Conservation (phyloP, 2,888 invertebrate genomes). For the Rhagophthalmus giganteus region DNA sequence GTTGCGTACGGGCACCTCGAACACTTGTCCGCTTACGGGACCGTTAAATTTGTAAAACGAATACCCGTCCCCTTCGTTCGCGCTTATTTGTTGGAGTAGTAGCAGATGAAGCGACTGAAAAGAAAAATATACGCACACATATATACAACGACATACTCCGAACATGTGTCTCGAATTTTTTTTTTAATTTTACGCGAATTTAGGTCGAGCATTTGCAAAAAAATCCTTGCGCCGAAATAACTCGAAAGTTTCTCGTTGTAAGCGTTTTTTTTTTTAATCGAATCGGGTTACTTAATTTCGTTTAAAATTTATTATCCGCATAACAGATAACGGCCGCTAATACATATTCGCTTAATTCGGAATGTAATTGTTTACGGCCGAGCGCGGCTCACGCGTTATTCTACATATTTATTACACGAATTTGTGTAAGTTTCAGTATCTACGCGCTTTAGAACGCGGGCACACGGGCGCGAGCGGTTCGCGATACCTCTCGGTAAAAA, state of each 20-base stretch:
- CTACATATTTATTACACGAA: neutral
- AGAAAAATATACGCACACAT: too few relatives aligned
- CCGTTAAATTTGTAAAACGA: constrained; percentile 74
- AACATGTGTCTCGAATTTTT: neutral
- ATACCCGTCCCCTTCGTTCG: constrained; percentile 8
- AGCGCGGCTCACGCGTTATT: neutral
- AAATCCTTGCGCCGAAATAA: neutral
- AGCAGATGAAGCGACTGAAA: constrained; percentile 3
- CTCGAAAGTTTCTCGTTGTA: neutral
- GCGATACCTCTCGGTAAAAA: neutral
- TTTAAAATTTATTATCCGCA: neutral
- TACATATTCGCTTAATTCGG: neutral
- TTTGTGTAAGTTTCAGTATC: neutral
- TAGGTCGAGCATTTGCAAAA: neutral
- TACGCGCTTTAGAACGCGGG: neutral
- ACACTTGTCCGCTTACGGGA: constrained; percentile 70
- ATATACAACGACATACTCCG: neutral
- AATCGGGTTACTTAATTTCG: too few relatives aligned
- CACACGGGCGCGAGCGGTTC: neutral
- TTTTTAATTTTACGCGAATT: neutral
- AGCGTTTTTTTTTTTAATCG: too few relatives aligned
- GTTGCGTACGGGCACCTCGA: constrained; percentile 61
- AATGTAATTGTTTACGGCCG: neutral
- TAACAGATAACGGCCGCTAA: neutral
- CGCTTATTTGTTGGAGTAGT: too few relatives aligned